Evolutionary conservation across 2,888 invertebrate species (phyloP), one percentile per base, ranked within the genome.

Genomic region (Chydorus sphaericus): DNA sequence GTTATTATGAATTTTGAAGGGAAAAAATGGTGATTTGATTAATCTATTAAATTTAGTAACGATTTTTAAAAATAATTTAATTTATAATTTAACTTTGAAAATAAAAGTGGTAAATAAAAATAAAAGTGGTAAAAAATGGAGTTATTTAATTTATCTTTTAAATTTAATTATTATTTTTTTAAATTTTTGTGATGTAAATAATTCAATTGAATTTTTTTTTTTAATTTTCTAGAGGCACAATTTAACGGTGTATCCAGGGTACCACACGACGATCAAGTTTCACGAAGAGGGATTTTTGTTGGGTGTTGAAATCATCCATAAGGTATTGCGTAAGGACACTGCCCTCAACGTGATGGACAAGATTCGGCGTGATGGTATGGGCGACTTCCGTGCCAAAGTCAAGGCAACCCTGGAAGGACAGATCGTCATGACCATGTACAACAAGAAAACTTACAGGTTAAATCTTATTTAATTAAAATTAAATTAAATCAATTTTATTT

Each of bases 251-350:
- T 66, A 67, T 65, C 69, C 68, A 5, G 71, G 71, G 10, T 66
- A 65, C 53, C 72, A 80, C n/a, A 89, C 91, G 0, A 82, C 86
- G 0, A 88, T 92, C 38, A 77, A 87, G 1, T 85, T 88, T 62
- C 84, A 86, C 65, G 92, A 93, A 65, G 69, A 73, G 0, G 72
- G 78, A 1, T 75, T 92, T 14, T 69, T 92, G 8, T 73, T 93
- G 73, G 83, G 83, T 52, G 75, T 81, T 0, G 91, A 92, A 67
- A 79, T 90, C 0, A 74, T 81, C 0, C 86, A 87, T 65, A 92
- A 92, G 72, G 82, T 91, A 0, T 78, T 92, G 72, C 75, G 91
- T 0, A 76, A 78, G 29, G 84, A 91, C 57, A 85, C 81, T 0
- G 77, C 86, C 0, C 72, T 81, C 0, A 77, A 83, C 18, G 54